Evolutionary conservation across 2,113 vertebrate species (phyloP).

Genomic region (Aphelocoma coerulescens): DNA sequence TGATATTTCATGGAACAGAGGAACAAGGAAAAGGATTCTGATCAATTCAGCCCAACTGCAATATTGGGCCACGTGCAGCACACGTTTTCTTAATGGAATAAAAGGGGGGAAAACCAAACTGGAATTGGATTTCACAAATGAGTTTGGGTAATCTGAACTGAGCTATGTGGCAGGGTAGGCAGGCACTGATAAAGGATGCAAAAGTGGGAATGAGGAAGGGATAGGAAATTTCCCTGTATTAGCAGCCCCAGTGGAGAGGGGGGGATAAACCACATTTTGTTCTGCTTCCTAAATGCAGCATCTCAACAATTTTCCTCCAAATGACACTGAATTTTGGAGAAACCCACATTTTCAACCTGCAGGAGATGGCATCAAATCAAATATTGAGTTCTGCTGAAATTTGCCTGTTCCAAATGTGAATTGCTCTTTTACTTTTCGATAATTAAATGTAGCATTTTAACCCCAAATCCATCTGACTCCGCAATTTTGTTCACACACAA

Average conservation of each 20-base stretch:
- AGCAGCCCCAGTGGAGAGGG: not conserved
- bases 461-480: not conserved
- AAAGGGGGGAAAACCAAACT: not conserved
- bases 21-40: not conserved
- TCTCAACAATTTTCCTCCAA: not conserved
- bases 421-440: slow-evolving; percentile 25
- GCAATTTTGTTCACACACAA: not conserved
- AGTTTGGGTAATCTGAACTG: not conserved
- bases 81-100: not conserved
- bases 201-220: not conserved
- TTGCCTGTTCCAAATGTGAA: not conserved
- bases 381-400: not conserved
- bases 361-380: not conserved
- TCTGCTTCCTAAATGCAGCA: not conserved
- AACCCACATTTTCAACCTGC: not conserved
- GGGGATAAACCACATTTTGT: not conserved
- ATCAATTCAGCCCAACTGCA: not conserved
- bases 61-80: not conserved
- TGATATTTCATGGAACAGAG: not conserved
- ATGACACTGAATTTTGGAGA: not conserved
- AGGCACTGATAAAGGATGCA: not conserved
- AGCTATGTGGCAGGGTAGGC: not conserved
- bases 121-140: not conserved
- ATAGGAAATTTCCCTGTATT: not conserved
- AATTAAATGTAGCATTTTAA: not conserved